Conservation (phyloP, 2,888 invertebrate species). For the Antitype chi region DNA sequence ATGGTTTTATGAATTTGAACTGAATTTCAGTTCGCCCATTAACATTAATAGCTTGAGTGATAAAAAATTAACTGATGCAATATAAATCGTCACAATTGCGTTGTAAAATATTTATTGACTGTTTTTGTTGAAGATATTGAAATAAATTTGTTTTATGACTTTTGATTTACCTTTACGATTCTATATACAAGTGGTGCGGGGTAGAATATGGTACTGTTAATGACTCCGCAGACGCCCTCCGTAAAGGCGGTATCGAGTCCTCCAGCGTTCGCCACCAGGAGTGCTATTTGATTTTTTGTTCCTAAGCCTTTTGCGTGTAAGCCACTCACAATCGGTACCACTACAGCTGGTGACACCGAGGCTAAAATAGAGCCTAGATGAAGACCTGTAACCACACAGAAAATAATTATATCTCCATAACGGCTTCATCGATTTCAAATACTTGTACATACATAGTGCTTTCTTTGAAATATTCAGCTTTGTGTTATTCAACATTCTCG, state of each 20-base stretch:
- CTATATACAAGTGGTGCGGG: slow-evolving; percentile 92
- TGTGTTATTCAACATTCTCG: slow-evolving; percentile 60
- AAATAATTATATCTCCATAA: slow-evolving; percentile 9
- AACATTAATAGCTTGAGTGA: slow-evolving; percentile 32
- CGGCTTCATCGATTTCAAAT: slow-evolving; percentile 38
- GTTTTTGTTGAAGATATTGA: slow-evolving; percentile 17
- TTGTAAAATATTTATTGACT: slow-evolving; percentile 40
- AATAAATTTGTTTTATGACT: slow-evolving; percentile 9
- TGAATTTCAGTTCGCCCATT: slow-evolving; percentile 39
- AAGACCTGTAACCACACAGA: slow-evolving; percentile 86
- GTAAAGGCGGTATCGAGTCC: slow-evolving; percentile 98
- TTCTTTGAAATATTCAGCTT: slow-evolving; percentile 54
- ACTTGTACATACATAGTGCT: slow-evolving; percentile 31
- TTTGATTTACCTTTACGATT: slow-evolving; percentile 81
- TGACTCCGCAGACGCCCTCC: slow-evolving; percentile 97
- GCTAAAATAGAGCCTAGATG: slow-evolving; percentile 96
- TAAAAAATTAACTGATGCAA: slow-evolving; percentile 29
- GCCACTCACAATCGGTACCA: slow-evolving; percentile 96
- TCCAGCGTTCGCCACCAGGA: slow-evolving; percentile 97
- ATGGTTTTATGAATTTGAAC: slow-evolving; percentile 41
- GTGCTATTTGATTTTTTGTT: slow-evolving; percentile 97
- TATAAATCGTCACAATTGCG: slow-evolving; percentile 33
- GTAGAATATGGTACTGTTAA: slow-evolving; percentile 96
- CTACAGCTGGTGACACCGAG: slow-evolving; percentile 98
- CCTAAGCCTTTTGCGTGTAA: slow-evolving; percentile 96